Percentiles rank a stretch among this genome's conserved stretches.
phyloP scores from a whole-genome alignment of 2,888 invertebrate species.

The Azorinus chamasolen region DNA sequence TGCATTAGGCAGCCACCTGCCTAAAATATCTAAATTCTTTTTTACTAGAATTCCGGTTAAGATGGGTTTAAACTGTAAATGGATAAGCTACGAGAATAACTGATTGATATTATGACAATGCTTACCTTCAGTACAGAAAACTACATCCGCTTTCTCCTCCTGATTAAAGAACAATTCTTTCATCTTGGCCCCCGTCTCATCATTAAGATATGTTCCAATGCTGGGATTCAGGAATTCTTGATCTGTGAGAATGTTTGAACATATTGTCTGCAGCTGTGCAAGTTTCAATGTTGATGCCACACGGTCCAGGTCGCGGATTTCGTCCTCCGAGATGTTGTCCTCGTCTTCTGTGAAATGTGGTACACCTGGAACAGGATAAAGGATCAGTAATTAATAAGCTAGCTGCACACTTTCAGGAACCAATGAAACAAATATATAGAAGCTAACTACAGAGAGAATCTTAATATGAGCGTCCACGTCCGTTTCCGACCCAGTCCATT shows the following conservation, averaged over 20 bases:
- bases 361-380: conserved; percentile 71
- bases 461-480: no score
- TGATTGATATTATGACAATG: background rate
- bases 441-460: no score
- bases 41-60: no score
- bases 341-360: conserved; percentile 72
- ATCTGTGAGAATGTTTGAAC: conserved; percentile 76
- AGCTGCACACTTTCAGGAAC: no score
- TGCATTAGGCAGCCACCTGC: no score
- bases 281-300: conserved; percentile 76
- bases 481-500: no score
- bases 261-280: conserved; percentile 77
- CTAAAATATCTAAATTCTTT: no score
- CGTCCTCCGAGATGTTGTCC: conserved; percentile 62
- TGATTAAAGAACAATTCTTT: conserved; percentile 80
- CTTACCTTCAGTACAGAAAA: conserved; percentile 80
- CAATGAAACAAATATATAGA: no score
- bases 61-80: no score
- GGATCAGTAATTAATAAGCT: background rate
- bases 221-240: conserved; percentile 84
- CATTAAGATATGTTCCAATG: conserved; percentile 83
- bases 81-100: no score
- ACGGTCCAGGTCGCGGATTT: conserved; percentile 70
- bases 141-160: conserved; percentile 74
- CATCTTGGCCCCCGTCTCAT: conserved; percentile 77